These are phyloP conservation scores for Larimichthys crocea DNA, from an alignment of 2,113 vertebrate genomes.

Conservation along the genomic window DNA sequence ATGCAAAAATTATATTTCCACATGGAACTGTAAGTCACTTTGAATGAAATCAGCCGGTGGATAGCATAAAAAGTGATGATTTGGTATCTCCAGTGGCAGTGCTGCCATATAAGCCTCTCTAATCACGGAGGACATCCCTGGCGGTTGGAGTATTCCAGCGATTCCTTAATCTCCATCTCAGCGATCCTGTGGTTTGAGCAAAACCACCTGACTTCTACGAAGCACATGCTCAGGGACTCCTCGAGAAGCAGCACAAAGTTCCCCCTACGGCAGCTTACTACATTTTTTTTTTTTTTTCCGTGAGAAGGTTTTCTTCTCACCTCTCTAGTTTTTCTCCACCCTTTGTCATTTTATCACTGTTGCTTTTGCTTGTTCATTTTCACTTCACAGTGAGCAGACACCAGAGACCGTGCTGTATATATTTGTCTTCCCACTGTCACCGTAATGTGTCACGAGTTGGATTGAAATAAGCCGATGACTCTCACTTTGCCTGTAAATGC, in stretches of 20 bases:
- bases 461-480: conserved; percentile 11
- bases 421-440: conserved; percentile 3
- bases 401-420: not conserved
- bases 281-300: conserved; percentile 2
- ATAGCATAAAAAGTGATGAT: conserved; percentile 58
- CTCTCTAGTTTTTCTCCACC: not conserved
- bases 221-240: conserved; percentile 19
- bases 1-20: conserved; percentile 24
- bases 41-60: conserved; percentile 43
- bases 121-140: conserved; percentile 56
- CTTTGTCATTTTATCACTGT: not conserved
- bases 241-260: conserved; percentile 1
- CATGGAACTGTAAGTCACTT: conserved; percentile 26
- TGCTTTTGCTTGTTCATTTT: conserved; percentile 22
- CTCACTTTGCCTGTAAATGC: conserved; percentile 17
- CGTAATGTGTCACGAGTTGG: conserved; percentile 11
- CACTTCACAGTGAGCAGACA: conserved; percentile 1
- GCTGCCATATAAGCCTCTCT: conserved; percentile 52
- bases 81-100: conserved; percentile 46
- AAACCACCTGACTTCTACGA: conserved; percentile 57
- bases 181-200: conserved; percentile 41
- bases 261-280: conserved; percentile 13
- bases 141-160: conserved; percentile 36
- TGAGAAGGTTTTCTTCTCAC: not conserved
- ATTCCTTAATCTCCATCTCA: conserved; percentile 64